These are phyloP conservation scores for Spatula clypeata DNA, from an alignment of 2,797 vertebrate species.

Conservation along the genomic window DNA sequence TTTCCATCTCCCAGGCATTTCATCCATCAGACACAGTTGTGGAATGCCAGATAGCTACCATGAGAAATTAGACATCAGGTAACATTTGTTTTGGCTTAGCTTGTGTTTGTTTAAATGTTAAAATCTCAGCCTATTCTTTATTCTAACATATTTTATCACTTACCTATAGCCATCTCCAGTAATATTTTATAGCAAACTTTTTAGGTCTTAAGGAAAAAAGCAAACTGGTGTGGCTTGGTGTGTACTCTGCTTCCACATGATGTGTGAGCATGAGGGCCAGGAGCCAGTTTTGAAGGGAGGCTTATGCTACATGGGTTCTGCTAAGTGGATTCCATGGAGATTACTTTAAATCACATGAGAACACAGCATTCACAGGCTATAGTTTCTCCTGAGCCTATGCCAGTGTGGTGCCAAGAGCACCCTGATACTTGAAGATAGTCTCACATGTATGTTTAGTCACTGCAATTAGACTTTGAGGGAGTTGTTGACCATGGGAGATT, in stretches of 20 bases:
- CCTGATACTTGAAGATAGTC: background rate
- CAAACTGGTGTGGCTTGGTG: rapidly evolving
- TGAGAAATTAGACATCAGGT: background rate
- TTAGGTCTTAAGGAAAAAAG: background rate
- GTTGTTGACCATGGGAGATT: background rate
- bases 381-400: background rate
- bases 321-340: background rate
- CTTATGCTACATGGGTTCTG: background rate
- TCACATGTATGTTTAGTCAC: background rate
- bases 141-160: background rate
- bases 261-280: rapidly evolving
- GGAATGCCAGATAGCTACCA: background rate
- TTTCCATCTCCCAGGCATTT: background rate
- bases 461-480: too few relatives aligned
- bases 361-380: background rate
- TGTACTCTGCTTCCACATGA: background rate
- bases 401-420: background rate
- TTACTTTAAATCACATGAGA: background rate
- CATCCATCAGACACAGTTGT: background rate
- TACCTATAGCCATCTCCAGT: background rate
- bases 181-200: background rate
- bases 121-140: background rate
- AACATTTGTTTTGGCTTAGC: background rate
- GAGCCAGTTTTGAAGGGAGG: background rate
- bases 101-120: background rate